These are phyloP conservation scores for Mesoligia furuncula DNA, from an alignment of 2,888 invertebrate species.

Conservation along the genomic window DNA sequence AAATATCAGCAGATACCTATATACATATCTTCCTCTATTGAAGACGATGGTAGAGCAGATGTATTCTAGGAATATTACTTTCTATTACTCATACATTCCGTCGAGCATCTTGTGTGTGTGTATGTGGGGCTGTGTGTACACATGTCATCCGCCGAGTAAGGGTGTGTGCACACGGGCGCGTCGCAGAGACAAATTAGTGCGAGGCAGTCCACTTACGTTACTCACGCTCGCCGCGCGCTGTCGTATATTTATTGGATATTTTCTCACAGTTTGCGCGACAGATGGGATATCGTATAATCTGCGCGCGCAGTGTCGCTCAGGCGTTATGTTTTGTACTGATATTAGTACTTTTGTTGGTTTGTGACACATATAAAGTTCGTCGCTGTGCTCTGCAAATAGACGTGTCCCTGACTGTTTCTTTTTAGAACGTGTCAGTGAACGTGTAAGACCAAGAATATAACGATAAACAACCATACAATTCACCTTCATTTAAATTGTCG, in stretches of 20 bases:
- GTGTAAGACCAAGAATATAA: background rate
- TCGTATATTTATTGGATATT: slow-evolving; percentile 60
- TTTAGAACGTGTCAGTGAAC: background rate
- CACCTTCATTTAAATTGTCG: too few relatives aligned
- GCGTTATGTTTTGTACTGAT: slow-evolving; percentile 25
- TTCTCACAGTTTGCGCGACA: slow-evolving; percentile 40
- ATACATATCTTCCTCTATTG: background rate
- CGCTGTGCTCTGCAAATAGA: background rate
- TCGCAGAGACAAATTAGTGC: slow-evolving; percentile 47
- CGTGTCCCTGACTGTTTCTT: background rate
- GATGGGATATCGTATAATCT: slow-evolving; percentile 23
- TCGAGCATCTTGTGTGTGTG: background rate
- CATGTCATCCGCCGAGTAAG: background rate
- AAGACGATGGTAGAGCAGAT: background rate
- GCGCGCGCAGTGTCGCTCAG: slow-evolving; percentile 16
- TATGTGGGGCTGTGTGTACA: background rate
- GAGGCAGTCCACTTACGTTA: slow-evolving; percentile 49
- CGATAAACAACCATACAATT: background rate
- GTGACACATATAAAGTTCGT: slow-evolving; percentile 12
- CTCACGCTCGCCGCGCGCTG: slow-evolving; percentile 46
- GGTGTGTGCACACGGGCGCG: slow-evolving; percentile 8
- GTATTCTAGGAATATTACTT: slow-evolving; percentile 8
- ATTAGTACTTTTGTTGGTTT: slow-evolving; percentile 6
- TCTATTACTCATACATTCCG: background rate
- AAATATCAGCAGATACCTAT: background rate